Conservation (phyloP, 2,113 vertebrate genomes). For the Dromas ardeola region DNA sequence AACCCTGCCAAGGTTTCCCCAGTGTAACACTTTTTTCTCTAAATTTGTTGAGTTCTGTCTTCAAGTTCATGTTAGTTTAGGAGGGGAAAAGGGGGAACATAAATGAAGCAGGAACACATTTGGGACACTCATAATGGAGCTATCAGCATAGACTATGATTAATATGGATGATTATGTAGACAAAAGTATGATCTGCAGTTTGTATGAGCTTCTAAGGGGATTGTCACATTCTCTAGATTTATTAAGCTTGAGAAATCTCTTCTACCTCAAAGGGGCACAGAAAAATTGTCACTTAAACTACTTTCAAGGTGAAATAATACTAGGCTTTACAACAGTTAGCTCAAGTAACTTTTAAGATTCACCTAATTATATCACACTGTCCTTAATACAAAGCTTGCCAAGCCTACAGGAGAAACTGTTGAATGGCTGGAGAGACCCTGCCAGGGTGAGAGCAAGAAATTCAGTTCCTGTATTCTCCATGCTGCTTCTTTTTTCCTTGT, state of each 20-base stretch:
- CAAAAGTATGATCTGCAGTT: background rate
- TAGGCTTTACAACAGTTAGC: background rate
- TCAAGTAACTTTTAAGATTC: background rate
- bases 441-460: background rate
- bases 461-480: constrained; percentile 83
- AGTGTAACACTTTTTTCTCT: background rate
- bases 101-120: background rate
- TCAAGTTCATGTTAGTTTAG: background rate
- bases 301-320: background rate
- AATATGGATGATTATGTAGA: background rate
- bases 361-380: background rate
- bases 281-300: constrained; percentile 22
- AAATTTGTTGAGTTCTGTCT: background rate
- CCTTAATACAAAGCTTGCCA: constrained; percentile 10
- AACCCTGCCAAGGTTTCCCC: background rate
- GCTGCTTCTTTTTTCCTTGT: constrained; percentile 81
- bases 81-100: background rate
- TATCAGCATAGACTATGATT: background rate
- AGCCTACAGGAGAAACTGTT: background rate
- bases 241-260: constrained; percentile 18
- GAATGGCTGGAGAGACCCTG: background rate
- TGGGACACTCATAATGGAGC: background rate
- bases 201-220: background rate
- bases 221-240: background rate
- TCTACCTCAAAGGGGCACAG: background rate